These are phyloP conservation scores for Hippocampus guttulatus DNA, from an alignment of 2,113 vertebrate genomes.

Conservation along the genomic window DNA sequence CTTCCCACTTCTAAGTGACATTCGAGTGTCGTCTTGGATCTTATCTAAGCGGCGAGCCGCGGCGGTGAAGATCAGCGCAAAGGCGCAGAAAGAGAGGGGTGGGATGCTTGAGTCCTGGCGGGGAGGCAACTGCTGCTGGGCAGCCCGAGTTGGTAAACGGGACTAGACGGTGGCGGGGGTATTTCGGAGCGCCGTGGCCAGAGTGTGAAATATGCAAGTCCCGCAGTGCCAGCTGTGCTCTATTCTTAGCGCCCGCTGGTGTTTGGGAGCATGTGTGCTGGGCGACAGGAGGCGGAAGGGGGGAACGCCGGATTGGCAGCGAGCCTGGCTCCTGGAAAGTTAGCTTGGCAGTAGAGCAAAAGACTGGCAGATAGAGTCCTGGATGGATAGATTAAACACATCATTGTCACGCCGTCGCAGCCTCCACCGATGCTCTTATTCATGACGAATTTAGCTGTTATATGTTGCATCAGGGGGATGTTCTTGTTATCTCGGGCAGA, in stretches of 20 bases:
- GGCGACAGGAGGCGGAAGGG: conserved; percentile 56
- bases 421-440: conserved; percentile 3
- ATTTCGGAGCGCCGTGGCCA: conserved; percentile 62
- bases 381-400: conserved; percentile 13
- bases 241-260: conserved; percentile 70
- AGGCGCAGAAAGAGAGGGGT: conserved; percentile 14
- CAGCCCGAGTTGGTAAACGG: conserved; percentile 49
- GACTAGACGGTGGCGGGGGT: conserved; percentile 51
- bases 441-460: conserved; percentile 9
- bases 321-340: conserved; percentile 38
- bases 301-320: conserved; percentile 46
- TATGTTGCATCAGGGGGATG: conserved; percentile 2
- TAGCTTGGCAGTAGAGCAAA: conserved; percentile 10
- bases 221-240: conserved; percentile 73
- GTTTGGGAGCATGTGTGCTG: conserved; percentile 52
- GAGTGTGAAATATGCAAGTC: conserved; percentile 73
- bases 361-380: conserved; percentile 8
- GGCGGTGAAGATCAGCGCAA: conserved; percentile 63
- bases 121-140: conserved; percentile 43
- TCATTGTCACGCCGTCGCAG: conserved; percentile 8
- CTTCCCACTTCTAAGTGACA: conserved; percentile 26
- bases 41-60: conserved; percentile 49
- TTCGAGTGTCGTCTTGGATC: conserved; percentile 45
- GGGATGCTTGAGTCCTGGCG: not conserved
- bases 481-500: conserved; percentile 14